Percentiles rank a stretch among this genome's conserved stretches.
These are phyloP conservation scores for Orbicella faveolata DNA, from an alignment of 64 coral and sea anemone genomes.

Conservation along the genomic window DNA sequence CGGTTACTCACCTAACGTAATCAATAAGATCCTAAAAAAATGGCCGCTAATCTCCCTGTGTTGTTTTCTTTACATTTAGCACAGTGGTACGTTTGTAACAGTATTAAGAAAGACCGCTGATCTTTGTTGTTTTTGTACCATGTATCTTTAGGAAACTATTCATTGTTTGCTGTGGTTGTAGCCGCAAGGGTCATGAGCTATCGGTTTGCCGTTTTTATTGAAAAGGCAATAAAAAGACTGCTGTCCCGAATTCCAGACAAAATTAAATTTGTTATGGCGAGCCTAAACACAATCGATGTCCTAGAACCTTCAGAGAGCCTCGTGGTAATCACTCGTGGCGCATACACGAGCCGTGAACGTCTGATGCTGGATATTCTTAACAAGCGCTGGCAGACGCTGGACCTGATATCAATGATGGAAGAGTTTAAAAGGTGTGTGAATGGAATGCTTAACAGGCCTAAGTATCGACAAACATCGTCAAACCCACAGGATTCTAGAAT, in stretches of 20 bases:
- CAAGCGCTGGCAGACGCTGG: conserved; percentile 7
- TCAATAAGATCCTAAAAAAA: too few species aligned
- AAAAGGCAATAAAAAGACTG: neutral
- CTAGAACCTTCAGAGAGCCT: neutral
- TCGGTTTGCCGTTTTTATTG: too few species aligned
- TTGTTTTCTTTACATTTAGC: too few species aligned
- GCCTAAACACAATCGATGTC: neutral
- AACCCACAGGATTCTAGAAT: too few species aligned
- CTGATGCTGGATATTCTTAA: neutral
- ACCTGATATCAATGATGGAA: conserved; percentile 2
- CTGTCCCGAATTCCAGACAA: neutral
- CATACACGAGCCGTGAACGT: too few species aligned
- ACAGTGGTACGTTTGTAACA: too few species aligned
- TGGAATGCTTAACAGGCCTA: too few species aligned
- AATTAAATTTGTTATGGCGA: neutral
- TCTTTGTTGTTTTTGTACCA: neutral
- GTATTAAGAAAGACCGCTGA: neutral
- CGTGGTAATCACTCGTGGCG: too few species aligned
- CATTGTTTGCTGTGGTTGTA: conserved; percentile 3
- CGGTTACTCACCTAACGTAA: too few species aligned
- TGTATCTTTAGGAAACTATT: neutral
- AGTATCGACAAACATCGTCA: too few species aligned
- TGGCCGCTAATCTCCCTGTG: too few species aligned
- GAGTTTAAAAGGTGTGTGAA: neutral
- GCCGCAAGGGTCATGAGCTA: too few species aligned